These are phyloP conservation scores for Lasioglossum baleicum DNA, from an alignment of 1,140 invertebrate species.

Conservation along the genomic window DNA sequence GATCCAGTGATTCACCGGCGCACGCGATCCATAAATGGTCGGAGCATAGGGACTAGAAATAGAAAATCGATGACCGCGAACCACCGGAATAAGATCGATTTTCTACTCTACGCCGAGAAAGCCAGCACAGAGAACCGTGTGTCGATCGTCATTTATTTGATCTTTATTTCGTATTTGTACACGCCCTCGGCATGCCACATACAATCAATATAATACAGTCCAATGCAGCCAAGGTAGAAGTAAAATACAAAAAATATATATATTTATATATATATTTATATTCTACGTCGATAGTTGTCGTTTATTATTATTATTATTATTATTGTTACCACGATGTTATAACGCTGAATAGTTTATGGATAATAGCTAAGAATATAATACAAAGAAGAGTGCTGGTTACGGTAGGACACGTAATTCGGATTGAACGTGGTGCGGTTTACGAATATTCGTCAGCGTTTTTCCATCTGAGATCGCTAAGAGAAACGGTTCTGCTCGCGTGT, in stretches of 20 bases:
- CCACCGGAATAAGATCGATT: not conserved
- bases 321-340: constrained; percentile 67
- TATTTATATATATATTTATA: constrained; percentile 59
- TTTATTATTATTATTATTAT: constrained; percentile 31
- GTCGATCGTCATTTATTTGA: constrained; percentile 63
- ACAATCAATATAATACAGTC: constrained; percentile 74
- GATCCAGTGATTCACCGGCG: no score
- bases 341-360: constrained; percentile 66
- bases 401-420: constrained; percentile 65
- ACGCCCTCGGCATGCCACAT: constrained; percentile 73
- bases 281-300: constrained; percentile 57
- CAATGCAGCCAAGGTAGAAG: constrained; percentile 72
- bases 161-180: constrained; percentile 74
- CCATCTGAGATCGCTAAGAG: constrained; percentile 1
- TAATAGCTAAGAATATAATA: constrained; percentile 68
- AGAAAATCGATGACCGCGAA: not conserved
- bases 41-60: not conserved
- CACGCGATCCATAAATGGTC: no score
- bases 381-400: constrained; percentile 68
- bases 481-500: not conserved
- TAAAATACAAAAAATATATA: constrained; percentile 75
- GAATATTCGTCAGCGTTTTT: constrained; percentile 28
- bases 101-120: not conserved
- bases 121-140: not conserved
- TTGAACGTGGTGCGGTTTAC: constrained; percentile 49